These are phyloP conservation scores for Hyposoter didymator DNA, from an alignment of 2,888 invertebrate species.

Conservation along the genomic window DNA sequence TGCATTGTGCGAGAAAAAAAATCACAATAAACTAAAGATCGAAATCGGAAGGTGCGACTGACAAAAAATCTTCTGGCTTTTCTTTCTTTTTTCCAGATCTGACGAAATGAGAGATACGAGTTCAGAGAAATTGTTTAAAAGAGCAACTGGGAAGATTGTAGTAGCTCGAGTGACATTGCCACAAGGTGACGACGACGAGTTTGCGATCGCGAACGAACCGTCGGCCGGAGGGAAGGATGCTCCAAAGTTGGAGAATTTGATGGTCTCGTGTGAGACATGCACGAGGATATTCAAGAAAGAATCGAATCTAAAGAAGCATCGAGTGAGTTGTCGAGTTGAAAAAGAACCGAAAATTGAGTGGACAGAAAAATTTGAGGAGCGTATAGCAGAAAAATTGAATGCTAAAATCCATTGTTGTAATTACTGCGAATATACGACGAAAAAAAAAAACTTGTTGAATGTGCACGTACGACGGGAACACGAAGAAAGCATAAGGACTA, in stretches of 20 bases:
- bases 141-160: slow-evolving; percentile 33
- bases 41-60: slow-evolving; percentile 56
- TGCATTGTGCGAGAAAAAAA: background rate
- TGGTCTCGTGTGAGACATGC: slow-evolving; percentile 66
- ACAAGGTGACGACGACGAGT: slow-evolving; percentile 43
- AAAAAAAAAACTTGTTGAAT: slow-evolving; percentile 71
- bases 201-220: background rate
- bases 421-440: slow-evolving; percentile 73
- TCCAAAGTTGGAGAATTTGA: slow-evolving; percentile 19
- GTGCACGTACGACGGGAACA: slow-evolving; percentile 67
- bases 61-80: slow-evolving; percentile 68
- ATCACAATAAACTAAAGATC: slow-evolving; percentile 19
- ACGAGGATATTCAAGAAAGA: slow-evolving; percentile 66
- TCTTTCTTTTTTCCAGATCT: slow-evolving; percentile 76
- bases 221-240: background rate
- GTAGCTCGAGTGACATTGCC: background rate
- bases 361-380: background rate
- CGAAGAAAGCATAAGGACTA: slow-evolving; percentile 30
- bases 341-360: slow-evolving; percentile 37
- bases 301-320: slow-evolving; percentile 60
- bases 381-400: background rate
- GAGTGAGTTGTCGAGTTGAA: slow-evolving; percentile 35
- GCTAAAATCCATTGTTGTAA: slow-evolving; percentile 69
- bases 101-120: slow-evolving; percentile 68
- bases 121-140: slow-evolving; percentile 24